Evolutionary conservation across 2,888 invertebrate species (phyloP).

Genomic region (Drosophila anomalipes): DNA sequence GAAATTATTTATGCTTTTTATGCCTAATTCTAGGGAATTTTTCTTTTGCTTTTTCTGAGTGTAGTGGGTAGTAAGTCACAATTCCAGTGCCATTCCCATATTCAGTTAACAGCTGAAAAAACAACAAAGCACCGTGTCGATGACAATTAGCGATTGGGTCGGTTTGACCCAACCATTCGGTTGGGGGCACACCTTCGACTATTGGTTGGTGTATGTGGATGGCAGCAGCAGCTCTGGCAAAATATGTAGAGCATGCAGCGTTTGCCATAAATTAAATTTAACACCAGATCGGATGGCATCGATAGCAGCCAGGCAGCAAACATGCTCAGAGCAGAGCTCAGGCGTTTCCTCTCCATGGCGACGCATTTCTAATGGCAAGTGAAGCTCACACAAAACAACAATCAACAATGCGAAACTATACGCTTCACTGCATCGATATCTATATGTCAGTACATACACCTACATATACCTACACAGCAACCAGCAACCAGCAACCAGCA

Average conservation of each 20-base stretch:
- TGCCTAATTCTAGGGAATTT: not conserved
- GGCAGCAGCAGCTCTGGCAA: constrained; percentile 37
- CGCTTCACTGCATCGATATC: constrained; percentile 71
- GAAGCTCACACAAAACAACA: constrained; percentile 63
- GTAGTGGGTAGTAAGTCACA: constrained; percentile 23
- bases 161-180: constrained; percentile 49
- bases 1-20: not conserved
- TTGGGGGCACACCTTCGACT: constrained; percentile 53
- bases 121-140: constrained; percentile 76
- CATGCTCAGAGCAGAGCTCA: constrained; percentile 1
- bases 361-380: constrained; percentile 78
- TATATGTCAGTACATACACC: constrained; percentile 1
- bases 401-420: constrained; percentile 61
- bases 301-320: constrained; percentile 52
- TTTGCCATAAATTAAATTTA: constrained; percentile 82
- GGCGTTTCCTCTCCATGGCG: constrained; percentile 29
- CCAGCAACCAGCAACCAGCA: not conserved
- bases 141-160: constrained; percentile 78
- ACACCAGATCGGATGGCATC: constrained; percentile 73
- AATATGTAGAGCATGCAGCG: constrained; percentile 80
- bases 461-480: not conserved
- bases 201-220: constrained; percentile 37
- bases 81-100: constrained; percentile 61
- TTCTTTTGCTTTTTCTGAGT: not conserved
- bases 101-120: constrained; percentile 56